Evolutionary conservation across 1,140 invertebrate genomes (phyloP).

Genomic region (Microplitis demolitor): DNA sequence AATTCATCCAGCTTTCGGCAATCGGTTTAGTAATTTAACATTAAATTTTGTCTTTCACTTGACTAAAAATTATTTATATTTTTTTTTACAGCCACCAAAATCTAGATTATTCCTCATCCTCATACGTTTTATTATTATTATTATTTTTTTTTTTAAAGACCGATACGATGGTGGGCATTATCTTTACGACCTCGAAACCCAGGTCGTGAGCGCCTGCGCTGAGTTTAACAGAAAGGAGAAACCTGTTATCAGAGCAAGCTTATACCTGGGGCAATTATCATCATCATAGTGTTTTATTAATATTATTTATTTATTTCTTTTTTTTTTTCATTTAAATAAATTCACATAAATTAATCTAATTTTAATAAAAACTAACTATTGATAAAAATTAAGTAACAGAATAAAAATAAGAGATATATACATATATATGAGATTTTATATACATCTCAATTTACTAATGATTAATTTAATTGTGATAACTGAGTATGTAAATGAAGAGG

Average conservation of each 20-base stretch:
- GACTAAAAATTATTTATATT: background rate
- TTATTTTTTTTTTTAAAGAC: background rate
- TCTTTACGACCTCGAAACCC: conserved; percentile 48
- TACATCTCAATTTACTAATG: background rate
- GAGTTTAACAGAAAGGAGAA: conserved; percentile 6
- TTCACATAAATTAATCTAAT: too few relatives aligned
- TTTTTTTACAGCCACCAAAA: conserved; percentile 25
- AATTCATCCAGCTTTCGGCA: background rate
- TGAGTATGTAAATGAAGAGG: background rate
- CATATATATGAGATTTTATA: background rate
- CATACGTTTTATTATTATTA: background rate
- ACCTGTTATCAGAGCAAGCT: conserved; percentile 14
- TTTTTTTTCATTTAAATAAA: background rate
- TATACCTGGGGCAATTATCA: conserved; percentile 6
- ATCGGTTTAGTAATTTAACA: background rate
- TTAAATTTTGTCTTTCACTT: background rate
- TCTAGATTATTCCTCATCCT: conserved; percentile 37
- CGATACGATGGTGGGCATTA: conserved; percentile 46
- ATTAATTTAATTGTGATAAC: background rate
- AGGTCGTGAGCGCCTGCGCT: conserved; percentile 12
- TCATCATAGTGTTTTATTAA: background rate
- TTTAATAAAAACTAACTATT: too few relatives aligned
- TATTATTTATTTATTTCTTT: background rate
- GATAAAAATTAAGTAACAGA: too few relatives aligned
- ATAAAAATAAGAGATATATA: too few relatives aligned